phyloP scores from a whole-genome alignment of 2,888 invertebrate genomes.

The Meghimatium bilineatum region DNA sequence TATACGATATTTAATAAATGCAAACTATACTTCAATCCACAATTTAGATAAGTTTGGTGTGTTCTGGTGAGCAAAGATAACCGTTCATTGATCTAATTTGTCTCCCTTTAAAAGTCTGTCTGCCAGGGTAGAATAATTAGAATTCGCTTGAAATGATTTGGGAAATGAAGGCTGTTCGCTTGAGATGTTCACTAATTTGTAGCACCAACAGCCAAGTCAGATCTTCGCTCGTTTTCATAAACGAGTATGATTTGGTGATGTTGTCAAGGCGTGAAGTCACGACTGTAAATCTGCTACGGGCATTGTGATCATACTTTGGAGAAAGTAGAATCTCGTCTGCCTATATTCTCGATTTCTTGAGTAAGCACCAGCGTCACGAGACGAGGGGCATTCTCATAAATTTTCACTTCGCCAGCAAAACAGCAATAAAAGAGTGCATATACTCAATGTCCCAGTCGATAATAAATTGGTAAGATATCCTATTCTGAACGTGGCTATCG shows the following conservation, averaged over 20 bases:
- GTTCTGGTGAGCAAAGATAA: background rate
- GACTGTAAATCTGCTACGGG: background rate
- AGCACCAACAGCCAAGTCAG: background rate
- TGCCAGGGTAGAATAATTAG: background rate
- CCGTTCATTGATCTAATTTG: background rate
- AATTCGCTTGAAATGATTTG: background rate
- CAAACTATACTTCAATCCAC: background rate
- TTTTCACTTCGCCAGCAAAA: too few species aligned
- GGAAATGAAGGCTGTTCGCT: background rate
- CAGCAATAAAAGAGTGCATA: too few species aligned
- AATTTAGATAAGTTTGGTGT: background rate
- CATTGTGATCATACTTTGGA: background rate
- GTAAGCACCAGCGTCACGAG: too few species aligned
- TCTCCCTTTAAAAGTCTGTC: background rate
- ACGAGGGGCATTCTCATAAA: too few species aligned
- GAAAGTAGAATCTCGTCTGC: too few species aligned
- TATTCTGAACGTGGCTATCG: too few species aligned
- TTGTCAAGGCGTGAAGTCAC: background rate
- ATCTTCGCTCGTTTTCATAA: background rate
- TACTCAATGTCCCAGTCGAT: too few species aligned
- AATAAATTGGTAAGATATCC: too few species aligned
- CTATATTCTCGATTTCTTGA: too few species aligned
- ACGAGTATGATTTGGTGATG: background rate
- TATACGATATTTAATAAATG: too few species aligned
- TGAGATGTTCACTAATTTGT: background rate